Conservation (phyloP, 1,140 invertebrate species). For the Apis laboriosa region DNA sequence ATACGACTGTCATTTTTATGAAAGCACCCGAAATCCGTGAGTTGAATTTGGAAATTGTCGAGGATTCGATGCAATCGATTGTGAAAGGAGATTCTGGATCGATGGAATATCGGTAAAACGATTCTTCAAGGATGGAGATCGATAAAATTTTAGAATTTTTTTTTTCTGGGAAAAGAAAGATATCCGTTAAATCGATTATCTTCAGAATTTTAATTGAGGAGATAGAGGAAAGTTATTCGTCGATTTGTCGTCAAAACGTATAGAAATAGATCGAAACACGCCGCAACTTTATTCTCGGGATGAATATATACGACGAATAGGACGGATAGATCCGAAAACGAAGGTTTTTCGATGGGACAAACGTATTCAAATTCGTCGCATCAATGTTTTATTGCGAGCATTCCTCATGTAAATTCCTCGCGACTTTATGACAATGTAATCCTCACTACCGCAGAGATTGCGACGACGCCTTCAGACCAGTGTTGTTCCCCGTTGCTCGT, state of each 20-base stretch:
- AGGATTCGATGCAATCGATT: neutral
- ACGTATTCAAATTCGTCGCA: conserved; percentile 63
- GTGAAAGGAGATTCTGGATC: neutral
- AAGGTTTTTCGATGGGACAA: conserved; percentile 44
- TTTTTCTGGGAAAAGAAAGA: too few relatives aligned
- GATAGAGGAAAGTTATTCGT: too few relatives aligned
- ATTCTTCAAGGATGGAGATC: too few relatives aligned
- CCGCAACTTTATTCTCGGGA: neutral
- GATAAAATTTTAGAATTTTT: too few relatives aligned
- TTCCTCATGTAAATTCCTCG: conserved; percentile 75
- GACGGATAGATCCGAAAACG: conserved; percentile 4
- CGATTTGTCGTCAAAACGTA: neutral
- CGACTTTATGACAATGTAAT: conserved; percentile 80
- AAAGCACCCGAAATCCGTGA: neutral
- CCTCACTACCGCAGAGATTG: conserved; percentile 64
- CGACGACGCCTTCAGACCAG: conserved; percentile 56
- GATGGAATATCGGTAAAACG: neutral
- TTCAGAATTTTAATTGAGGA: too few relatives aligned
- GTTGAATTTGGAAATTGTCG: neutral
- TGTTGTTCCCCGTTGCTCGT: conserved; percentile 35
- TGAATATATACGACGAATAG: neutral
- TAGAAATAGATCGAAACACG: neutral
- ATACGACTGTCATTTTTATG: neutral
- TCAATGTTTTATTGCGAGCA: conserved; percentile 67
- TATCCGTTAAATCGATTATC: too few relatives aligned